Evolutionary conservation across 2,888 invertebrate genomes (phyloP).

Genomic region (Xylota sylvarum): DNA sequence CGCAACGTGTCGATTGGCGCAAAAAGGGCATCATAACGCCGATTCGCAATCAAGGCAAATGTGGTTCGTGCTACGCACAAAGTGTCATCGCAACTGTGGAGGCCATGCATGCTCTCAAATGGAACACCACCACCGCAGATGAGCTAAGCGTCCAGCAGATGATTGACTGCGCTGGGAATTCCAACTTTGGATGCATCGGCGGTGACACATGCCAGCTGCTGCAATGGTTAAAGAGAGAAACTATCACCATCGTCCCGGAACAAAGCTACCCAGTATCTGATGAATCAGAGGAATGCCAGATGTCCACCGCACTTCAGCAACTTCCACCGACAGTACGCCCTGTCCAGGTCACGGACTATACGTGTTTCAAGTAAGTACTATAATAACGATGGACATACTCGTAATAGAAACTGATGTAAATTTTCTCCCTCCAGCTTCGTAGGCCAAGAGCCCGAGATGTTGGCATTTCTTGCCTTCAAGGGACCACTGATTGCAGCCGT

Average conservation of each 20-base stretch:
- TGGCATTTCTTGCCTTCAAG: slow-evolving; percentile 87
- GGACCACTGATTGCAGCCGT: slow-evolving; percentile 93
- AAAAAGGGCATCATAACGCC: slow-evolving; percentile 88
- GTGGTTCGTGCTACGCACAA: slow-evolving; percentile 96
- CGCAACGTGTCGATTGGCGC: slow-evolving; percentile 86
- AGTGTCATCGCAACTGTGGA: slow-evolving; percentile 91
- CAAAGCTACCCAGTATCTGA: slow-evolving; percentile 87
- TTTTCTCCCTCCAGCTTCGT: slow-evolving; percentile 70
- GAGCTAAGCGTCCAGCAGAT: slow-evolving; percentile 89
- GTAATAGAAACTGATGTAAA: neutral
- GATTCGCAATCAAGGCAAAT: slow-evolving; percentile 90
- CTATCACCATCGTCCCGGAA: slow-evolving; percentile 87
- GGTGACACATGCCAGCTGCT: slow-evolving; percentile 93
- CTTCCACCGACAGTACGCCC: slow-evolving; percentile 24
- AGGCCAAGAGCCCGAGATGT: slow-evolving; percentile 71
- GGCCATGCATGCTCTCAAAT: slow-evolving; percentile 90
- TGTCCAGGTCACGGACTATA: slow-evolving; percentile 57
- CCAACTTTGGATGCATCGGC: slow-evolving; percentile 91
- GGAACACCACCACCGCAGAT: slow-evolving; percentile 91
- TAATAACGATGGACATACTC: neutral
- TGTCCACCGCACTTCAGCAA: neutral
- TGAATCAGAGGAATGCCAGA: slow-evolving; percentile 18
- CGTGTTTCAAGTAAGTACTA: slow-evolving; percentile 75
- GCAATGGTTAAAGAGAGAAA: slow-evolving; percentile 88
- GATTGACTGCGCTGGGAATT: slow-evolving; percentile 91